These are phyloP conservation scores for Dendroctonus valens DNA, from an alignment of 1,140 invertebrate species.

Conservation along the genomic window DNA sequence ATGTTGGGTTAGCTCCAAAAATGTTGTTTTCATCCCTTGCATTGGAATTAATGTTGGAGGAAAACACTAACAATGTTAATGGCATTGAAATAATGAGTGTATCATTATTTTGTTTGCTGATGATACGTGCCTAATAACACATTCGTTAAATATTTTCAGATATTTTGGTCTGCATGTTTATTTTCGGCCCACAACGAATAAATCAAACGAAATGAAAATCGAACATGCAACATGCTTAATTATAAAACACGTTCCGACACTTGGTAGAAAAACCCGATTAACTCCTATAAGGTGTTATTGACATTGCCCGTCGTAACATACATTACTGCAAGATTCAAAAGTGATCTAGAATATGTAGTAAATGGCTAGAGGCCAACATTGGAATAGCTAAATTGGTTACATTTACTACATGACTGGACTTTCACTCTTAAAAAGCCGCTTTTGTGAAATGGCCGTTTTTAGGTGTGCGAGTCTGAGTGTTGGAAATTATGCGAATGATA, in stretches of 20 bases:
- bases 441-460: slow-evolving; percentile 8
- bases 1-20: too few relatives aligned
- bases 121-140: too few relatives aligned
- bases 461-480: not conserved
- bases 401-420: slow-evolving; percentile 11
- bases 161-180: not conserved
- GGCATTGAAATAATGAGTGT: too few relatives aligned
- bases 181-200: not conserved
- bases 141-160: too few relatives aligned
- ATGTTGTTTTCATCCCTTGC: too few relatives aligned
- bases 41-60: too few relatives aligned
- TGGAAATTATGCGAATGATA: slow-evolving; percentile 3
- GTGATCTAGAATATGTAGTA: slow-evolving; percentile 6
- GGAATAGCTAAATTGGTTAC: slow-evolving; percentile 6
- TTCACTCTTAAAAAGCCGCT: slow-evolving; percentile 14
- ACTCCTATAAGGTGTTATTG: not conserved
- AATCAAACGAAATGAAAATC: not conserved
- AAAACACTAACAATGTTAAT: too few relatives aligned
- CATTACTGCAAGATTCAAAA: slow-evolving; percentile 6
- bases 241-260: not conserved
- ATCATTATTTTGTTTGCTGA: too few relatives aligned
- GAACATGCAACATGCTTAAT: not conserved
- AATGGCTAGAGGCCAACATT: not conserved
- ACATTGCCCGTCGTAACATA: slow-evolving; percentile 7
- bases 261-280: not conserved